Conservation (phyloP, 2,888 invertebrate species). For the Sesia apiformis region DNA sequence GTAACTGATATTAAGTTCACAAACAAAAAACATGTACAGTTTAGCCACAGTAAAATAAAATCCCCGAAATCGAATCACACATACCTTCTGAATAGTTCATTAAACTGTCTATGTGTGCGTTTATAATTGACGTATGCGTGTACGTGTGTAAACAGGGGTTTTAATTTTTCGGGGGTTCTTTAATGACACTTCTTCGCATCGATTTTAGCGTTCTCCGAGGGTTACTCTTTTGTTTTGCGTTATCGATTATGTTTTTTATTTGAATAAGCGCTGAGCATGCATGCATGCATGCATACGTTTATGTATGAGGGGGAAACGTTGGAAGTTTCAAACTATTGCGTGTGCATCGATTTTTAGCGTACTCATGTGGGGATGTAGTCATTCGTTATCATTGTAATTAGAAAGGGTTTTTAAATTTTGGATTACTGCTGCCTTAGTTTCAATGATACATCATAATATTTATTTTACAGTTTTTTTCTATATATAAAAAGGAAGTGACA, state of each 20-base stretch:
- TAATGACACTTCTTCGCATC: constrained; percentile 73
- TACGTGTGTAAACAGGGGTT: constrained; percentile 46
- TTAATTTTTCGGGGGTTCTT: constrained; percentile 72
- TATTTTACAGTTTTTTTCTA: too few species aligned
- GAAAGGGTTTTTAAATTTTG: too few species aligned
- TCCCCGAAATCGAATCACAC: background rate
- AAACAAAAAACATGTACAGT: constrained; percentile 12
- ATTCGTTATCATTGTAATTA: too few species aligned
- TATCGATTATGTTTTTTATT: constrained; percentile 56
- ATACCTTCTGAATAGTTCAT: constrained; percentile 32
- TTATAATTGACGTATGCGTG: constrained; percentile 31
- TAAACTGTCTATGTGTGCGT: constrained; percentile 36
- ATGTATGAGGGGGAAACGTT: constrained; percentile 11
- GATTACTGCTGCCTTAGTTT: too few species aligned
- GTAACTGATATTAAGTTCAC: constrained; percentile 6
- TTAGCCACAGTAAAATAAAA: background rate
- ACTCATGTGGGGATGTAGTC: too few species aligned
- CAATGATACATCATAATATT: too few species aligned
- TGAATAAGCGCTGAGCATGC: constrained; percentile 27
- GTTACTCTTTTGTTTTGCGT: constrained; percentile 65
- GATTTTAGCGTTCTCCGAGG: constrained; percentile 67
- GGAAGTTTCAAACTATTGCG: background rate
- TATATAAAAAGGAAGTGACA: too few species aligned
- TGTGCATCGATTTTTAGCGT: background rate
- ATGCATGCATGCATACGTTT: constrained; percentile 41